Evolutionary conservation across 2,797 vertebrate species (phyloP).

Genomic region (Tangara arthus): DNA sequence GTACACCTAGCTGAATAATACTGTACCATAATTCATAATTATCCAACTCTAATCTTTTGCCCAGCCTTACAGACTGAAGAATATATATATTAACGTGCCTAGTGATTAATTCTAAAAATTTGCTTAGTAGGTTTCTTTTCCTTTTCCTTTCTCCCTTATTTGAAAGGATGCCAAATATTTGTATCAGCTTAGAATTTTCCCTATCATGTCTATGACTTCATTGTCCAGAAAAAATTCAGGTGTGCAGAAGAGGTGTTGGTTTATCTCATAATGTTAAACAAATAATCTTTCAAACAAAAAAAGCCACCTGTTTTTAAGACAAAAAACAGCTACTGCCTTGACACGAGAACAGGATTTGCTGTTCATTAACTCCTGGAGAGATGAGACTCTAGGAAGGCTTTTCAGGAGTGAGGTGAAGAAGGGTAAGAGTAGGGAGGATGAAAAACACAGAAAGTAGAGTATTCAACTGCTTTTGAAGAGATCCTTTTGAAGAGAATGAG

Average conservation of each 20-base stretch:
- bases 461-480: not conserved
- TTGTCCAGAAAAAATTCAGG: not conserved
- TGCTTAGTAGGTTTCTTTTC: not conserved
- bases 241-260: not conserved
- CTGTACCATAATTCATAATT: not conserved
- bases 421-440: not conserved
- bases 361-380: not conserved
- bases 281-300: not conserved
- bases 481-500: not conserved
- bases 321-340: not conserved
- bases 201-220: not conserved
- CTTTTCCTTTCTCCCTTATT: not conserved
- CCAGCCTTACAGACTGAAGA: not conserved
- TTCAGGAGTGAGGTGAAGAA: not conserved
- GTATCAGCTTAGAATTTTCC: not conserved
- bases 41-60: not conserved
- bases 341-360: not conserved
- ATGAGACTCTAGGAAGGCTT: not conserved
- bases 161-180: not conserved
- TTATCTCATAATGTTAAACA: not conserved
- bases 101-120: not conserved
- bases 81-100: not conserved
- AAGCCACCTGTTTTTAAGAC: not conserved
- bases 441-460: not conserved
- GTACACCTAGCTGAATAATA: not conserved